Evolutionary conservation across 2,113 vertebrate genomes (phyloP).

Genomic region (Sylvia atricapilla): DNA sequence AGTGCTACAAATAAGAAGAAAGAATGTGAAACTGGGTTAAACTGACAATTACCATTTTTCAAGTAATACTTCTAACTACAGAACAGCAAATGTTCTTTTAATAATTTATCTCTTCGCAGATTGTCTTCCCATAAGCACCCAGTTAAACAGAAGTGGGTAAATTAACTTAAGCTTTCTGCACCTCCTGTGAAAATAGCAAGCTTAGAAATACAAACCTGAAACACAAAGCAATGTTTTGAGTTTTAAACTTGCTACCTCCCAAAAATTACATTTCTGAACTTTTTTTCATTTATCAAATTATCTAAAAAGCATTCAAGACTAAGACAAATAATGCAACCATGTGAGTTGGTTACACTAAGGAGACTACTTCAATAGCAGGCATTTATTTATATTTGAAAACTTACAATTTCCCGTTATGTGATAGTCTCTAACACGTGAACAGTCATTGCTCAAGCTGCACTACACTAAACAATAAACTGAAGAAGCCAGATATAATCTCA

Average conservation of each 20-base stretch:
- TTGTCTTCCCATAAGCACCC: neutral
- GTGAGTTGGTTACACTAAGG: neutral
- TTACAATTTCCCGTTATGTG: neutral
- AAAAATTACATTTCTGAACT: neutral
- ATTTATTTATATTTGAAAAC: neutral
- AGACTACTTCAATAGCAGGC: neutral
- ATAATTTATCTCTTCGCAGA: neutral
- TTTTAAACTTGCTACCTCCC: neutral
- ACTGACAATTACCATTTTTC: neutral
- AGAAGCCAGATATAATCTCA: neutral
- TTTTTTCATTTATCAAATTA: neutral
- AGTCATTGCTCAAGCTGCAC: neutral
- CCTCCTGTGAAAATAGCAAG: accelerated
- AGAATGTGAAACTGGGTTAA: constrained; percentile 65
- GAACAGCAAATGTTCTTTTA: neutral
- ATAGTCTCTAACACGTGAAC: neutral
- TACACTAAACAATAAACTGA: neutral
- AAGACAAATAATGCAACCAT: neutral
- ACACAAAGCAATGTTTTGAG: neutral
- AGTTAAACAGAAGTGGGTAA: neutral
- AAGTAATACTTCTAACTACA: neutral
- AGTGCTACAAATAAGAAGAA: constrained; percentile 2
- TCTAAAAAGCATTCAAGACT: neutral
- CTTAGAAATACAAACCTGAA: neutral
- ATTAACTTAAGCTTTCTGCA: neutral